Percentiles rank a stretch among this genome's conserved stretches.
These are phyloP conservation scores for Aptenodytes forsteri DNA, from an alignment of 2,113 vertebrate species.

Conservation along the genomic window DNA sequence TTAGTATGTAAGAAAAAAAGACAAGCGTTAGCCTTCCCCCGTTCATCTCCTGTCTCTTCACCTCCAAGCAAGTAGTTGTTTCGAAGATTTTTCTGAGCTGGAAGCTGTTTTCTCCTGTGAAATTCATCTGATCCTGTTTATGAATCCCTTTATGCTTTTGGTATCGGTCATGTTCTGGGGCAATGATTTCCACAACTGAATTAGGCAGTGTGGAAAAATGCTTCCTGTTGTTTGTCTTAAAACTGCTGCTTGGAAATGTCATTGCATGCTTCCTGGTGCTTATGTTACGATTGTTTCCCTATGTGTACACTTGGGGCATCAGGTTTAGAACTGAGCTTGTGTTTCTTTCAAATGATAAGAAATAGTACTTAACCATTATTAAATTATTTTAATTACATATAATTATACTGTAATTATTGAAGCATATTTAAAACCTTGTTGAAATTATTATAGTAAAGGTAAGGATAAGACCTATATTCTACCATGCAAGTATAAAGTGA, in stretches of 20 bases:
- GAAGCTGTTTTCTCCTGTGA: neutral
- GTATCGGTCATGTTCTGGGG: neutral
- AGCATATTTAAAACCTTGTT: neutral
- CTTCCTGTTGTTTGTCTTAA: constrained; percentile 8
- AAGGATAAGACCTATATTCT: neutral
- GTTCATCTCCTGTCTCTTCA: neutral
- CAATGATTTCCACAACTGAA: neutral
- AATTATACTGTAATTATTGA: neutral
- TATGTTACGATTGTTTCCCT: neutral
- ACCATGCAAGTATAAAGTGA: neutral
- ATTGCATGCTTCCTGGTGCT: neutral
- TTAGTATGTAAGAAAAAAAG: neutral
- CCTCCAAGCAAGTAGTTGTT: neutral
- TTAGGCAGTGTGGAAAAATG: neutral
- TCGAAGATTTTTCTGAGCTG: neutral
- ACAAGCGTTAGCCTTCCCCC: neutral
- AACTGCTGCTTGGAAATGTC: neutral
- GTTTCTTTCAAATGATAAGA: neutral
- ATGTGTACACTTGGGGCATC: neutral
- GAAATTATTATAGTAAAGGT: neutral
- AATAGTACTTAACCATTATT: neutral
- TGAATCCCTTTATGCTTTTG: neutral
- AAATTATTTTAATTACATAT: neutral
- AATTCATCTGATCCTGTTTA: neutral
- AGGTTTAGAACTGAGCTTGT: neutral